These are phyloP conservation scores for Choristoneura fumiferana DNA, from an alignment of 1,140 invertebrate genomes.

Conservation along the genomic window DNA sequence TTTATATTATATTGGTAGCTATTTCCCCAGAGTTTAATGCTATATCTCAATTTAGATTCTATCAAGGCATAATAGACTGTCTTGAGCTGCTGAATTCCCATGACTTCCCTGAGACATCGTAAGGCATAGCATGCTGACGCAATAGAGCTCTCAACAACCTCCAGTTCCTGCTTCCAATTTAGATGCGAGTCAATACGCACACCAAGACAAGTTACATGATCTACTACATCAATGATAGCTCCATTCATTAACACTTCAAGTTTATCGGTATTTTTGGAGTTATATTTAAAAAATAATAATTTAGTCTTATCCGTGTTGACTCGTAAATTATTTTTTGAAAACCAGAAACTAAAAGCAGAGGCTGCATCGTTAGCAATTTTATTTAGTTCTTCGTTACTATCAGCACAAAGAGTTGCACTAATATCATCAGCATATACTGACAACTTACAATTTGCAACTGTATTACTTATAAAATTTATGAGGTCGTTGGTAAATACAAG, in stretches of 20 bases:
- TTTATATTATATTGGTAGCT: constrained; percentile 16
- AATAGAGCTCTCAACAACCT: not conserved
- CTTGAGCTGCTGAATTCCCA: constrained; percentile 16
- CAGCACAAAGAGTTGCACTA: too few relatives aligned
- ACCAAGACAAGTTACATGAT: not conserved
- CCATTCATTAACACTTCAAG: not conserved
- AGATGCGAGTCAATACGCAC: constrained; percentile 13
- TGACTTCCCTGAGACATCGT: constrained; percentile 10
- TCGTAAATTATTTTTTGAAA: constrained; percentile 18
- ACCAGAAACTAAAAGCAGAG: constrained; percentile 14
- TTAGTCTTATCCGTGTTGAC: constrained; percentile 23
- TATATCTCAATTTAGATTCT: constrained; percentile 18
- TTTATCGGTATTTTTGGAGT: not conserved
- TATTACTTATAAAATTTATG: not conserved
- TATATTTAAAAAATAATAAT: constrained; percentile 20
- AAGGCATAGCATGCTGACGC: constrained; percentile 24
- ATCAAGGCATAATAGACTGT: constrained; percentile 21
- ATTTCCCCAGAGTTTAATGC: constrained; percentile 10
- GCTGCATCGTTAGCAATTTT: not conserved
- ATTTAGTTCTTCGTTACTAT: too few relatives aligned
- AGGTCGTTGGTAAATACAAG: constrained; percentile 7
- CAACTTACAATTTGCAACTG: not conserved
- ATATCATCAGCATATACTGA: too few relatives aligned
- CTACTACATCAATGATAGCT: not conserved
- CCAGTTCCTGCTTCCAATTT: constrained; percentile 22